Evolutionary conservation across 30 jellyfish, hydroid and myxozoan species (phyloP).

Genomic region (Mastigias papua): DNA sequence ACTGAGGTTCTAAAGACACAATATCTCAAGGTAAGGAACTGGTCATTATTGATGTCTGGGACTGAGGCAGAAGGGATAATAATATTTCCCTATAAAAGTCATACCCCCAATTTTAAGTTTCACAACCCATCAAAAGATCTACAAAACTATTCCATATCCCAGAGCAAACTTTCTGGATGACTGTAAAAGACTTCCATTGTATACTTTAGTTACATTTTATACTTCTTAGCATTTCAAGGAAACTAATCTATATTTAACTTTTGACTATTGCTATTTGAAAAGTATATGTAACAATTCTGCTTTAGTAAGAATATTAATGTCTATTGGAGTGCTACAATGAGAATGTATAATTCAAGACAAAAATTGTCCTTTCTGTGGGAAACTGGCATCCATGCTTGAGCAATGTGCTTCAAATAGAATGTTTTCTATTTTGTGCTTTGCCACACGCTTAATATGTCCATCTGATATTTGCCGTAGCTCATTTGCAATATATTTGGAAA

Average conservation of each 20-base stretch:
- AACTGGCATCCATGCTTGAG: neutral
- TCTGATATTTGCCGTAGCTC: constrained; percentile 7
- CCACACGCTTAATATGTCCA: constrained; percentile 6
- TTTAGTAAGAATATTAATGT: neutral
- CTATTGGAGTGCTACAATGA: neutral
- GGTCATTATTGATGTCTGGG: neutral
- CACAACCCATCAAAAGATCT: neutral
- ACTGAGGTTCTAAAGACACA: neutral
- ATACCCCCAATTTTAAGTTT: neutral
- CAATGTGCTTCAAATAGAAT: constrained; percentile 25
- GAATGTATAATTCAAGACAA: neutral
- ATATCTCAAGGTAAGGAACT: constrained; percentile 10
- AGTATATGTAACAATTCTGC: neutral
- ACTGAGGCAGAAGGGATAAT: neutral
- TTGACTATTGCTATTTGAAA: neutral
- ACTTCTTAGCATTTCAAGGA: neutral
- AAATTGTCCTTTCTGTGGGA: neutral
- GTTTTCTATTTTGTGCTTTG: constrained; percentile 16
- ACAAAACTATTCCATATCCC: neutral
- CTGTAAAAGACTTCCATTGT: neutral
- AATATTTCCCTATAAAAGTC: neutral
- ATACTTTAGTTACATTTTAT: neutral
- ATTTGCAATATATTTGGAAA: constrained; percentile 5
- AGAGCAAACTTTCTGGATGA: neutral
- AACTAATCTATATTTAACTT: neutral